Percentiles rank a stretch among this genome's conserved stretches.
Conservation (phyloP, 2,888 invertebrate species). For the Mythimna loreyi region DNA sequence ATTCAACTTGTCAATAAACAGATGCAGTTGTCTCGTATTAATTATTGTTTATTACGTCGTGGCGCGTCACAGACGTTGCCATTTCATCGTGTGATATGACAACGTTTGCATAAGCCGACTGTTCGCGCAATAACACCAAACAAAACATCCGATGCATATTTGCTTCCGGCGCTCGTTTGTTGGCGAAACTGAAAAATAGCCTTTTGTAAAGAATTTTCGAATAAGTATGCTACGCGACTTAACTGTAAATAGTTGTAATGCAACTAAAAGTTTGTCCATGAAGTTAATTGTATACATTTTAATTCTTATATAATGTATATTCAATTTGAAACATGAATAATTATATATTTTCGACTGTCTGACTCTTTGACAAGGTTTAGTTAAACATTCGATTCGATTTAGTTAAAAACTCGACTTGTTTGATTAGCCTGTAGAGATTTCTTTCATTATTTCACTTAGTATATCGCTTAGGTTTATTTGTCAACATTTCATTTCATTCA, state of each 20-base stretch:
- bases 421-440: background rate
- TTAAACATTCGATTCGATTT: too few relatives aligned
- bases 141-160: slow-evolving; percentile 29
- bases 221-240: background rate
- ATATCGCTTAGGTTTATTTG: too few relatives aligned
- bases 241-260: background rate
- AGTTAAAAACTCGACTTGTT: background rate
- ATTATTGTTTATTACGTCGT: slow-evolving; percentile 29
- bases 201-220: background rate
- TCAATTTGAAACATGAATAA: background rate
- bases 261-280: too few relatives aligned
- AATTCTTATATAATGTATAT: background rate
- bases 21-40: slow-evolving; percentile 11
- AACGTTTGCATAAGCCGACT: slow-evolving; percentile 21
- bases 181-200: slow-evolving; percentile 20
- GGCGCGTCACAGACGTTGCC: slow-evolving; percentile 10
- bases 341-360: background rate
- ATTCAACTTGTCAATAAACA: slow-evolving; percentile 17
- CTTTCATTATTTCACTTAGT: too few relatives aligned
- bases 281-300: background rate
- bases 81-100: slow-evolving; percentile 31
- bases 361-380: background rate
- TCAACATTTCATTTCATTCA: too few relatives aligned
- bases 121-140: slow-evolving; percentile 5
- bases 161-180: slow-evolving; percentile 5